Evolutionary conservation across 2,797 vertebrate species (phyloP).

Genomic region (Parauchenoglanis punctatus): DNA sequence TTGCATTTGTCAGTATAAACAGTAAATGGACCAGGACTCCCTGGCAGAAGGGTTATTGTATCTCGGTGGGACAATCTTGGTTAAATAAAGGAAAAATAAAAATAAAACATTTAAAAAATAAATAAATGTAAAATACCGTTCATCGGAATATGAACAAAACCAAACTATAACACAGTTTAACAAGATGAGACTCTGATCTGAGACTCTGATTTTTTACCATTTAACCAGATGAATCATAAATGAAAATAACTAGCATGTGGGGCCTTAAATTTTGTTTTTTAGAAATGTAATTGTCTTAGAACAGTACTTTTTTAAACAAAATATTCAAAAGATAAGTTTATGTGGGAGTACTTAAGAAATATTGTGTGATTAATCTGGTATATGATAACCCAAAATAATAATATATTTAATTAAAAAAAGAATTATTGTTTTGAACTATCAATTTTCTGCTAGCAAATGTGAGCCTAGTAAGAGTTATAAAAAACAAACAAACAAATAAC

Average conservation of each 20-base stretch:
- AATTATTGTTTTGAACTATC: background rate
- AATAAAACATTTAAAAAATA: no score
- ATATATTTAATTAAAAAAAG: background rate
- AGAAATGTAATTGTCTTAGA: background rate
- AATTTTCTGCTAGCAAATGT: background rate
- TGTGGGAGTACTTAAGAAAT: background rate
- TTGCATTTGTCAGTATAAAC: background rate
- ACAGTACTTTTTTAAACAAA: background rate
- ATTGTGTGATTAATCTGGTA: background rate
- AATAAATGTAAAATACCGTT: no score
- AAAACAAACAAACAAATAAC: background rate
- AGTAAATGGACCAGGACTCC: background rate
- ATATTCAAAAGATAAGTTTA: background rate
- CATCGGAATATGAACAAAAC: background rate
- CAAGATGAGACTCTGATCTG: background rate
- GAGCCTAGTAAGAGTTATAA: background rate
- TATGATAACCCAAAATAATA: background rate
- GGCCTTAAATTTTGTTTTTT: background rate
- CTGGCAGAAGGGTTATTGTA: no score
- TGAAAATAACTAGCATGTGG: background rate
- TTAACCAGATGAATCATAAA: background rate
- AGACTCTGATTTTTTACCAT: no score
- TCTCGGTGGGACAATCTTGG: no score
- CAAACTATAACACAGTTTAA: background rate
- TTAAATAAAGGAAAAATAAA: no score